Conservation (phyloP, 2,888 invertebrate genomes). For the Periphyllus acericola region DNA sequence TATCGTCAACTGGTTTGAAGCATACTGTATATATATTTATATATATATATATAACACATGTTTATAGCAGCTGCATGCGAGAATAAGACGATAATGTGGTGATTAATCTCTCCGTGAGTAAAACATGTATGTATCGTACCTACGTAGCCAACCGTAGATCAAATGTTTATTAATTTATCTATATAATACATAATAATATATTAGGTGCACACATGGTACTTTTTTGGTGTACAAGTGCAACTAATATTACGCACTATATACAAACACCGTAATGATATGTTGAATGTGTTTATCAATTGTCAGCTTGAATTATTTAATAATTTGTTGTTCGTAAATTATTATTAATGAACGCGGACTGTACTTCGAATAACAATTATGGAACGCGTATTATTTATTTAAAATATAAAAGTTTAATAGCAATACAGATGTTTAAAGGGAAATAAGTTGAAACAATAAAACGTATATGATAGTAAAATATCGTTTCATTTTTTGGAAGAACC, state of each 20-base stretch:
- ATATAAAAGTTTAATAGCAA: too few relatives aligned
- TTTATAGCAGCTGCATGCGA: not conserved
- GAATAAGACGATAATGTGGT: not conserved
- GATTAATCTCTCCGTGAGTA: not conserved
- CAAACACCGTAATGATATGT: not conserved
- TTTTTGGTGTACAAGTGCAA: too few relatives aligned
- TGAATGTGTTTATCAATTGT: not conserved
- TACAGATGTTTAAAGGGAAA: too few relatives aligned
- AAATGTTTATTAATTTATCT: not conserved
- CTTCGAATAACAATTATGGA: too few relatives aligned
- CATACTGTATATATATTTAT: not conserved
- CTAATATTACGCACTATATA: not conserved
- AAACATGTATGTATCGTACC: not conserved
- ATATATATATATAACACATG: too few relatives aligned
- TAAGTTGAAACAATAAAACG: too few relatives aligned
- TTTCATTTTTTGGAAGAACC: too few relatives aligned
- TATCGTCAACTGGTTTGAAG: not conserved
- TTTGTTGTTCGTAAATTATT: too few relatives aligned
- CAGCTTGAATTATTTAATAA: not conserved
- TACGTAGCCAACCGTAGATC: not conserved
- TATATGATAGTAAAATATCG: too few relatives aligned
- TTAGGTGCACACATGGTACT: not conserved
- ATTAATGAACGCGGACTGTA: too few relatives aligned
- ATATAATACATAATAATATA: not conserved
- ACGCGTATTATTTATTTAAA: too few relatives aligned